phyloP scores from a whole-genome alignment of 2,888 invertebrate species.

The Hirtodrosophila duncani region DNA sequence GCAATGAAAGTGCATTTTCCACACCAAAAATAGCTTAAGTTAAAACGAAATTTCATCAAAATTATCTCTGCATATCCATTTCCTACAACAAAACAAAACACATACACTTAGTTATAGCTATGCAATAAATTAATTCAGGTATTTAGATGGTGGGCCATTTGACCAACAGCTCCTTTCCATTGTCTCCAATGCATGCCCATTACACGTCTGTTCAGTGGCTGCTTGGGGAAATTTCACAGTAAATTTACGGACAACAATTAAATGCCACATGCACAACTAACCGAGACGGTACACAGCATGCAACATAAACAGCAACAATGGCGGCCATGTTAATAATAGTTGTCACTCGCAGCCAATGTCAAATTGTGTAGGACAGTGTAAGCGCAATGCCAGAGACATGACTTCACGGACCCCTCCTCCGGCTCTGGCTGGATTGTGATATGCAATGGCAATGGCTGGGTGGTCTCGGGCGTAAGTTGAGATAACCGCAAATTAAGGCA shows the following conservation, averaged over 20 bases:
- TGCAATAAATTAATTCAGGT: conserved; percentile 19
- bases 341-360: conserved; percentile 50
- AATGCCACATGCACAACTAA: conserved; percentile 41
- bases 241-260: conserved; percentile 42
- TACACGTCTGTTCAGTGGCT: conserved; percentile 18
- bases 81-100: too few relatives aligned
- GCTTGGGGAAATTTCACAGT: conserved; percentile 26
- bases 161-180: conserved; percentile 3
- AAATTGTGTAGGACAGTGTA: conserved; percentile 15
- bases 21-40: too few relatives aligned
- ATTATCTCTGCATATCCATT: too few relatives aligned
- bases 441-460: not conserved
- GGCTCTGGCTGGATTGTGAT: conserved; percentile 6
- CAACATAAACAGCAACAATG: conserved; percentile 3
- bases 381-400: conserved; percentile 10
- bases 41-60: too few relatives aligned
- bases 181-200: conserved; percentile 17
- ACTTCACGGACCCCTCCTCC: too few relatives aligned
- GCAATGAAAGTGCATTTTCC: too few relatives aligned
- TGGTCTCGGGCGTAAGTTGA: conserved; percentile 22
- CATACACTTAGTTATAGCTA: too few relatives aligned
- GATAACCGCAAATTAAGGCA: conserved; percentile 60
- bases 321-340: conserved; percentile 47
- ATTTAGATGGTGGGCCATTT: conserved; percentile 9
- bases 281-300: not conserved